Evolutionary conservation across 2,888 invertebrate genomes (phyloP).

Genomic region (Penaeus monodon): DNA sequence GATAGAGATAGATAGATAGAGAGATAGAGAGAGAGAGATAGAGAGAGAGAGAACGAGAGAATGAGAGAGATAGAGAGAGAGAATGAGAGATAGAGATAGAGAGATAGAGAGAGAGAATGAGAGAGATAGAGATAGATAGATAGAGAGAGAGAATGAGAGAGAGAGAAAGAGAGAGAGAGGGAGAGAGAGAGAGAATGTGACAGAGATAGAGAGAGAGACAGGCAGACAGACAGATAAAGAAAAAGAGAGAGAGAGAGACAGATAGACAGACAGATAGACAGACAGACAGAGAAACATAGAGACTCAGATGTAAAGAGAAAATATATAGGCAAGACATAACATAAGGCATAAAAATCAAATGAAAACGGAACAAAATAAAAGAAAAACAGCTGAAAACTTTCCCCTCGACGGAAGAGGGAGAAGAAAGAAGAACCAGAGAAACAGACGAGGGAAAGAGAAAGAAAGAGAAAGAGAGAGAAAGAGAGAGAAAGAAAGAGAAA

Average conservation of each 20-base stretch:
- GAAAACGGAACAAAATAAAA: not conserved
- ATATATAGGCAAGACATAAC: not conserved
- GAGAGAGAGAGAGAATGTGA: not conserved
- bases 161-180: constrained; percentile 23
- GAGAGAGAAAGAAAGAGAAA: no score
- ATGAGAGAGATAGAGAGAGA: constrained; percentile 10
- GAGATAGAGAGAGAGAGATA: not conserved
- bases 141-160: not conserved
- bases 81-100: not conserved
- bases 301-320: no score
- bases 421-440: not conserved
- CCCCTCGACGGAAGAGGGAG: constrained; percentile 1
- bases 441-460: no score
- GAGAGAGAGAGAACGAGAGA: not conserved
- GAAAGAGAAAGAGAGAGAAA: no score
- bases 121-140: constrained; percentile 11
- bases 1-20: no score
- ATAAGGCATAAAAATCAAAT: not conserved
- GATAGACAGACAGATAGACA: no score
- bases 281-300: no score
- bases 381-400: not conserved
- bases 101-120: not conserved
- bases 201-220: no score
- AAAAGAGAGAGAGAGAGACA: constrained; percentile 7
- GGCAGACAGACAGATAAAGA: not conserved